A percentile compares a stretch with the other conserved stretches of the same genome.
Evolutionary conservation across 2,888 invertebrate species (phyloP).

Genomic region (Alloscopus bannaensis): DNA sequence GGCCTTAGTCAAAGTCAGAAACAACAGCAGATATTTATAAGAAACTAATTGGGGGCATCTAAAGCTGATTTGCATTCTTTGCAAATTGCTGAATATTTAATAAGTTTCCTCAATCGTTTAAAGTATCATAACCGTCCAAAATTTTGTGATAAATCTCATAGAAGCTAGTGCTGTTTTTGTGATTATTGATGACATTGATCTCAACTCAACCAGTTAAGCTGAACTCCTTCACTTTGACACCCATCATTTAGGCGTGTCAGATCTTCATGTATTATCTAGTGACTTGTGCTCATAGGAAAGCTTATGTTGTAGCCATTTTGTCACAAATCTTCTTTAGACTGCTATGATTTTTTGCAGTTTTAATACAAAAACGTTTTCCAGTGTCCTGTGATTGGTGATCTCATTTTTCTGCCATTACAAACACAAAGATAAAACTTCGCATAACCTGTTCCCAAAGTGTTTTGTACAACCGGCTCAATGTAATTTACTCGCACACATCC

Average conservation of each 20-base stretch:
- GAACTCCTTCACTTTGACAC: not conserved
- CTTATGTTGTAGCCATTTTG: no score
- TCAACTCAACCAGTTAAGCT: not conserved
- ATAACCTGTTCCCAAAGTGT: conserved; percentile 19
- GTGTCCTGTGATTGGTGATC: not conserved
- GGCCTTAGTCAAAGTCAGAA: not conserved
- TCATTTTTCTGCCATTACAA: not conserved
- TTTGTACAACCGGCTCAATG: conserved; percentile 28
- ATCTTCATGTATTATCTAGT: not conserved
- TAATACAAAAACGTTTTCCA: not conserved
- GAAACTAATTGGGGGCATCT: not conserved
- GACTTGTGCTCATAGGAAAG: not conserved
- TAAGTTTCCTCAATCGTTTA: not conserved
- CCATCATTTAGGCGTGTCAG: not conserved
- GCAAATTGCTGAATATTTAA: not conserved
- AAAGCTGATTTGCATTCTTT: not conserved
- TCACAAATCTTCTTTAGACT: no score
- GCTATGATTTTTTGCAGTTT: no score
- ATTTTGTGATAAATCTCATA: not conserved
- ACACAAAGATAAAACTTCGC: not conserved
- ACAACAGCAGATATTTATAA: not conserved
- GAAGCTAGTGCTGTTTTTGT: not conserved
- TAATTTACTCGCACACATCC: conserved; percentile 9
- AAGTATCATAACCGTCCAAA: not conserved
- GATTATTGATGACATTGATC: not conserved